Percentiles rank a stretch among this genome's conserved stretches.
Conservation (phyloP, 2,888 invertebrate species). For the Danaus chrysippus region DNA sequence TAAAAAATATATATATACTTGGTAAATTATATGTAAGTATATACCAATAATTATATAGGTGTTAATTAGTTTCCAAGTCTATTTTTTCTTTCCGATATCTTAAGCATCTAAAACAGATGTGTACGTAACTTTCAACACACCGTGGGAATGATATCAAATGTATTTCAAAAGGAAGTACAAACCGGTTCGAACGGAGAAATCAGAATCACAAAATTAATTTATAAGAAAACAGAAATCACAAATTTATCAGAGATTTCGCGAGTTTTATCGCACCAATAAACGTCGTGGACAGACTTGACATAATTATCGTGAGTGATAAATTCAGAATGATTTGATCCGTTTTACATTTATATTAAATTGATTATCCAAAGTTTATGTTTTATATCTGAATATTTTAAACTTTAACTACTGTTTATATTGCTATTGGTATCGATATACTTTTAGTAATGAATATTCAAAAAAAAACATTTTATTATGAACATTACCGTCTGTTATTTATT, state of each 20-base stretch:
- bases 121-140: conserved; percentile 22
- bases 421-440: too few species aligned
- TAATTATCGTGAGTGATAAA: conserved; percentile 27
- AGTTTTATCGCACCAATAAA: conserved; percentile 27
- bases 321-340: conserved; percentile 17
- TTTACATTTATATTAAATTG: conserved; percentile 15
- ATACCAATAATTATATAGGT: too few species aligned
- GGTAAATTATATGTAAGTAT: too few species aligned
- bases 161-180: conserved; percentile 40
- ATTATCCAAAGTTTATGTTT: conserved; percentile 6
- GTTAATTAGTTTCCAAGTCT: neutral
- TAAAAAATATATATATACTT: too few species aligned
- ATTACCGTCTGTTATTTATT: too few species aligned
- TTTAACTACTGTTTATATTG: neutral
- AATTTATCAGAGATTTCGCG: conserved; percentile 37
- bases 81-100: neutral
- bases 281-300: conserved; percentile 19
- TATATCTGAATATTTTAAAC: neutral
- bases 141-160: conserved; percentile 44
- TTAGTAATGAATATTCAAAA: too few species aligned
- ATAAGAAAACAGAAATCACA: conserved; percentile 26
- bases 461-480: too few species aligned
- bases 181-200: conserved; percentile 45
- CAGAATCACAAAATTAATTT: conserved; percentile 30
- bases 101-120: conserved; percentile 14